Conservation (phyloP, 1,140 invertebrate species). For the Wiebesia pumilae region DNA sequence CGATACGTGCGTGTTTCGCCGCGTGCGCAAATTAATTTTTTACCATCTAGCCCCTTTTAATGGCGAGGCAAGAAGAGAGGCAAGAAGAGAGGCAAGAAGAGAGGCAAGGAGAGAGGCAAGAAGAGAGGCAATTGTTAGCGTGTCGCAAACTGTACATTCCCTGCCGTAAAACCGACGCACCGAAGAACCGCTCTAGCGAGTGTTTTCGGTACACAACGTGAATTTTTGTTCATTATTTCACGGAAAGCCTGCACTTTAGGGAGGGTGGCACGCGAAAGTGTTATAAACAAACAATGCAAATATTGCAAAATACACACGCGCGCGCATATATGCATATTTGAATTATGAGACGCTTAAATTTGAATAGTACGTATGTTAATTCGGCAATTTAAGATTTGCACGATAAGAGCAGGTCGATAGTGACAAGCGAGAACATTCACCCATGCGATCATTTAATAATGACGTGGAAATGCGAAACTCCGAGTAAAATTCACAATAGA, state of each 20-base stretch:
- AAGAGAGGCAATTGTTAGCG: not conserved
- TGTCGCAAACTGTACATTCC: not conserved
- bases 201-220: not conserved
- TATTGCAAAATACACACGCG: no score
- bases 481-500: not conserved
- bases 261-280: not conserved
- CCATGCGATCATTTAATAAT: not conserved
- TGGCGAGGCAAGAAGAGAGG: not conserved
- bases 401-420: not conserved
- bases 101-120: no score
- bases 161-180: not conserved
- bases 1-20: constrained; percentile 25
- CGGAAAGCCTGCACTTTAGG: not conserved
- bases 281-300: not conserved
- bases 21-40: constrained; percentile 35
- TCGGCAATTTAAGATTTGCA: not conserved
- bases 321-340: not conserved
- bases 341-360: not conserved
- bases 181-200: not conserved
- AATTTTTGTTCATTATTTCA: not conserved
- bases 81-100: no score
- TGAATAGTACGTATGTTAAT: not conserved
- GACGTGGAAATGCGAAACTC: not conserved
- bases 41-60: not conserved
- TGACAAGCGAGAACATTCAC: not conserved